Percentiles rank a stretch among this genome's conserved stretches.
Conservation (phyloP, 2,797 vertebrate genomes). For the Scolopax bukidnonensis region DNA sequence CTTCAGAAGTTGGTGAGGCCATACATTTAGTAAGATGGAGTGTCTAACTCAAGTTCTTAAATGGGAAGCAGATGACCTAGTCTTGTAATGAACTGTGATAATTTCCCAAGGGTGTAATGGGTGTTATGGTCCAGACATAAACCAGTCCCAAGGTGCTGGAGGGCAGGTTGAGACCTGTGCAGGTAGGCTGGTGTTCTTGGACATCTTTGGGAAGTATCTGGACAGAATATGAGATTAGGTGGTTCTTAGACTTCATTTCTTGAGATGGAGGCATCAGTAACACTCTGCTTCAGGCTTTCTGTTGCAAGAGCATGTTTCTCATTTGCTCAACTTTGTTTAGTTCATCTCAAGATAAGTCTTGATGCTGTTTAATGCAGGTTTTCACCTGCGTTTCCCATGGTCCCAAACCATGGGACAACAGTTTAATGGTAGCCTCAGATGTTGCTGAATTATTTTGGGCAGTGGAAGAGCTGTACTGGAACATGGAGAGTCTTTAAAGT, state of each 20-base stretch:
- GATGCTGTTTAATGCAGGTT: background rate
- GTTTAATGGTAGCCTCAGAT: background rate
- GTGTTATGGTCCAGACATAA: background rate
- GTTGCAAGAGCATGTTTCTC: background rate
- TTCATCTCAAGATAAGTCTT: constrained; percentile 15
- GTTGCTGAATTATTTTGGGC: background rate
- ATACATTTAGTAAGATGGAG: background rate
- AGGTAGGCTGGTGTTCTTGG: background rate
- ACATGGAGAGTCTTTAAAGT: background rate
- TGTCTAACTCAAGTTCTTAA: background rate
- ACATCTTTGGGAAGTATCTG: background rate
- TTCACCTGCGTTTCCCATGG: background rate
- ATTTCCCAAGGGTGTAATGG: background rate
- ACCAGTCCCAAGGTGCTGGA: background rate
- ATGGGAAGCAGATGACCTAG: background rate
- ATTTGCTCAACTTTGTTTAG: background rate
- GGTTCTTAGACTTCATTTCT: background rate
- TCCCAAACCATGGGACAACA: background rate
- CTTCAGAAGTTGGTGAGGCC: background rate
- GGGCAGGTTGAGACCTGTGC: background rate
- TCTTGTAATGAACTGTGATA: background rate
- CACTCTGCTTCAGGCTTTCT: background rate
- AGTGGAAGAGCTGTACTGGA: background rate
- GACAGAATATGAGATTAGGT: background rate
- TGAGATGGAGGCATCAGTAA: fast-evolving